Percentiles rank a stretch among this genome's conserved stretches.
phyloP scores from a whole-genome alignment of 2,888 invertebrate genomes.

The Thymelicus lineola region DNA sequence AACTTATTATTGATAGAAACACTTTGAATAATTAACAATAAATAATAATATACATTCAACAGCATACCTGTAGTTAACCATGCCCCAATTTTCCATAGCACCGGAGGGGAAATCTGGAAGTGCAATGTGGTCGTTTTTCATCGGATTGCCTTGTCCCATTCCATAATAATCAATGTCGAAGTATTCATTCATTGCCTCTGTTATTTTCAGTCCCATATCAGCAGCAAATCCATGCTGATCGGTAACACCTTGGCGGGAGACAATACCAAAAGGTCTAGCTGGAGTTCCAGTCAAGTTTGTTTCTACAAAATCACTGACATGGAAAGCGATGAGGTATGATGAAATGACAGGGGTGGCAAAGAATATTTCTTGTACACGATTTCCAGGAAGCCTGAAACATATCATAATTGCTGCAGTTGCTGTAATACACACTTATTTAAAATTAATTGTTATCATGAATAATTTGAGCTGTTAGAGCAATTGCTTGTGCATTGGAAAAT shows the following conservation, averaged over 20 bases:
- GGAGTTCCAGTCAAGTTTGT: conserved; percentile 56
- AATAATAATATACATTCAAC: neutral
- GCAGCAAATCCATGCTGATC: conserved; percentile 76
- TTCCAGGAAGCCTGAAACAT: conserved; percentile 47
- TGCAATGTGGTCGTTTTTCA: conserved; percentile 89
- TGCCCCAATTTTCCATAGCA: conserved; percentile 95
- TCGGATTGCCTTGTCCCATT: conserved; percentile 79
- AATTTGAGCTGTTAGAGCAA: too few species aligned
- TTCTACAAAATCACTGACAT: conserved; percentile 90
- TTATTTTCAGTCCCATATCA: conserved; percentile 74
- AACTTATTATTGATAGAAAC: neutral
- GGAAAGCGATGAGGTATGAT: conserved; percentile 93
- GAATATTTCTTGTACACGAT: conserved; percentile 74
- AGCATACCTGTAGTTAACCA: conserved; percentile 89
- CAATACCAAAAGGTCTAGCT: conserved; percentile 67
- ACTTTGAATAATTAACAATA: neutral
- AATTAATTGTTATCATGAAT: too few species aligned
- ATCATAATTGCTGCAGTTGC: too few species aligned
- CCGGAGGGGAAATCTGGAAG: conserved; percentile 91
- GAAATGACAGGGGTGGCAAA: conserved; percentile 88
- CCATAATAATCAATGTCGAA: conserved; percentile 81
- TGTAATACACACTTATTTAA: too few species aligned
- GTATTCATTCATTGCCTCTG: conserved; percentile 83
- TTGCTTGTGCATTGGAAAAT: too few species aligned
- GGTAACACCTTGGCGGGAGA: conserved; percentile 68